phyloP scores from a whole-genome alignment of 2,888 invertebrate species.

The Caenorhabditis panamensis region DNA sequence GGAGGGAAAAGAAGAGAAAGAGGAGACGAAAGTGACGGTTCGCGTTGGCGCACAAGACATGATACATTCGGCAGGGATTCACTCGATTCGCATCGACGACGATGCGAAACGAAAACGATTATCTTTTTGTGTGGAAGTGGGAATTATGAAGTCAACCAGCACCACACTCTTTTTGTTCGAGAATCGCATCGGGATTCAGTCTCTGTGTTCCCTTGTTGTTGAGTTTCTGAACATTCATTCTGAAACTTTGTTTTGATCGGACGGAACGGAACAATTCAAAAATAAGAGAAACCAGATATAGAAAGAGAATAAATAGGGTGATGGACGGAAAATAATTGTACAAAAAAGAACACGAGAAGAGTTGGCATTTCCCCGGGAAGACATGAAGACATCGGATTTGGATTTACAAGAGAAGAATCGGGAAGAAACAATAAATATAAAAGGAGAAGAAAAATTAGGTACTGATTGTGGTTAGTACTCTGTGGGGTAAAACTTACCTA shows the following conservation, averaged over 20 bases:
- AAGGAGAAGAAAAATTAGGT: constrained; percentile 14
- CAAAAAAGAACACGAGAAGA: no score
- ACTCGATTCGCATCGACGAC: constrained; percentile 20
- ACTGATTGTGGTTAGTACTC: constrained; percentile 24
- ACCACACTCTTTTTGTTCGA: no score
- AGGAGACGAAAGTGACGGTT: constrained; percentile 28
- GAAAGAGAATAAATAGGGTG: no score
- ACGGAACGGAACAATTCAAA: no score
- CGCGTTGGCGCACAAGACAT: not conserved
- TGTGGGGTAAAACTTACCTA: constrained; percentile 33
- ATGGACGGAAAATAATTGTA: no score
- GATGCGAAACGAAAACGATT: constrained; percentile 53
- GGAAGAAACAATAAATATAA: not conserved
- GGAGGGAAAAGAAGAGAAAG: not conserved
- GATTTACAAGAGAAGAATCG: constrained; percentile 8
- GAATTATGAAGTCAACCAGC: not conserved
- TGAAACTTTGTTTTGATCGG: no score
- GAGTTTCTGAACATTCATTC: no score
- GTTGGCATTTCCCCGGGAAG: no score
- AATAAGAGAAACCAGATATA: no score
- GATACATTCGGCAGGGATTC: not conserved
- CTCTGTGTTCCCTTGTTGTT: no score
- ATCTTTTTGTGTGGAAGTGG: constrained; percentile 14
- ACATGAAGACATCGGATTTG: not conserved
- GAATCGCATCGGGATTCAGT: no score